phyloP scores from a whole-genome alignment of 1,140 invertebrate genomes.

The Acromyrmex heyeri region DNA sequence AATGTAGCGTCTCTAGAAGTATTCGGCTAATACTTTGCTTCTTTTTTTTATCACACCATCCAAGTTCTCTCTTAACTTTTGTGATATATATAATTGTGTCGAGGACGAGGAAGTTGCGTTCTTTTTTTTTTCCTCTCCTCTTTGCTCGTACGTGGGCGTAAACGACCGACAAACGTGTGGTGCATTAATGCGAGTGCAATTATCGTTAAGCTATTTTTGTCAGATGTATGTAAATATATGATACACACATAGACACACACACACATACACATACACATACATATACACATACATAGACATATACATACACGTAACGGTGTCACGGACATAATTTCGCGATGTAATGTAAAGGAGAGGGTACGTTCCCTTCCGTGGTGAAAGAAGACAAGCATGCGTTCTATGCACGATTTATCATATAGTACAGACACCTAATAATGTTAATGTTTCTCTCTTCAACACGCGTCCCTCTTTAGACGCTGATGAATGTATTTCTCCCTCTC shows the following conservation, averaged over 20 bases:
- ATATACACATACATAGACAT: constrained; percentile 68
- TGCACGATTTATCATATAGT: constrained; percentile 41
- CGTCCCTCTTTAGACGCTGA: constrained; percentile 13
- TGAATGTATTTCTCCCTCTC: constrained; percentile 11
- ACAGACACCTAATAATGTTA: constrained; percentile 18
- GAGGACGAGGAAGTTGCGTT: constrained; percentile 59
- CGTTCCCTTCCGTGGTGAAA: background rate
- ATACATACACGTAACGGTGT: constrained; percentile 12
- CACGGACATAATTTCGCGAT: constrained; percentile 22
- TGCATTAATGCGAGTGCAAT: constrained; percentile 73
- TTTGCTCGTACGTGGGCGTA: constrained; percentile 45
- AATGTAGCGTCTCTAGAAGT: constrained; percentile 8
- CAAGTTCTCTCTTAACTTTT: constrained; percentile 64
- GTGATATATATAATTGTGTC: constrained; percentile 64
- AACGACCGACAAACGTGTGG: constrained; percentile 23
- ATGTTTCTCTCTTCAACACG: constrained; percentile 24
- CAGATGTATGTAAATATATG: constrained; percentile 72
- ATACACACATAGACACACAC: constrained; percentile 60
- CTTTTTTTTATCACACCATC: background rate
- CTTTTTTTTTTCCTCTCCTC: constrained; percentile 20
- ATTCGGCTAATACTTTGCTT: constrained; percentile 11
- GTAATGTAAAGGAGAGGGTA: background rate
- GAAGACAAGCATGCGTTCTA: constrained; percentile 12
- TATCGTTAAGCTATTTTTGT: constrained; percentile 68
- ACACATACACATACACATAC: constrained; percentile 34